Conservation (phyloP, 2,113 vertebrate species). For the Bufo gargarizans region DNA sequence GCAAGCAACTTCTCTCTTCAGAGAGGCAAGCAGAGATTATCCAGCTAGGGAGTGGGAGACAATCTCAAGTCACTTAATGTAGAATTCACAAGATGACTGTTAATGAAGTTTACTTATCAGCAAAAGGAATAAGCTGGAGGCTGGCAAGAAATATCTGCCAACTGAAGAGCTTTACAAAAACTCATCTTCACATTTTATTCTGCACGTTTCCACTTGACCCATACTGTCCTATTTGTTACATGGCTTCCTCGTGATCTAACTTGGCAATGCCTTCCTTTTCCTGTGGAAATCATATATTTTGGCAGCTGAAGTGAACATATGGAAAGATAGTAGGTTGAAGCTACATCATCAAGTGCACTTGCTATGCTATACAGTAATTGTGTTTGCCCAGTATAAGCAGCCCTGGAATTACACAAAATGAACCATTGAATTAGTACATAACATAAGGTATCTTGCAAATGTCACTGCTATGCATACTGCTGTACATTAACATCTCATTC, state of each 20-base stretch:
- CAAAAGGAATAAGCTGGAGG: conserved; percentile 7
- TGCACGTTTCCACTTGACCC: conserved; percentile 34
- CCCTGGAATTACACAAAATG: not conserved
- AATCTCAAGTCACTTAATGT: conserved; percentile 47
- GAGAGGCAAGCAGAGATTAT: conserved; percentile 34
- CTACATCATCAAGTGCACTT: conserved; percentile 1
- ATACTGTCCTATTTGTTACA: conserved; percentile 5
- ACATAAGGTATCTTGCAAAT: not conserved
- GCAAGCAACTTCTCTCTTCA: conserved; percentile 18
- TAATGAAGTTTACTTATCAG: conserved; percentile 52
- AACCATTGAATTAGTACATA: not conserved
- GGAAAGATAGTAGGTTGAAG: conserved; percentile 13
- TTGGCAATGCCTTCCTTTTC: conserved; percentile 13
- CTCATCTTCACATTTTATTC: not conserved
- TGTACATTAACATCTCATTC: too few species aligned
- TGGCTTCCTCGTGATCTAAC: conserved; percentile 16
- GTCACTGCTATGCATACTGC: not conserved
- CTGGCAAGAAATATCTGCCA: conserved; percentile 42
- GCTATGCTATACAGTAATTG: not conserved
- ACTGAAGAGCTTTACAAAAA: conserved; percentile 8
- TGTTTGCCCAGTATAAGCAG: not conserved
- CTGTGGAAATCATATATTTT: conserved; percentile 42
- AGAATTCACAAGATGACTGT: conserved; percentile 46
- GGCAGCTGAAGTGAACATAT: conserved; percentile 20
- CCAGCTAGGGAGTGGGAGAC: conserved; percentile 31